These are phyloP conservation scores for Serinus canaria DNA, from an alignment of 2,113 vertebrate genomes.

Conservation along the genomic window DNA sequence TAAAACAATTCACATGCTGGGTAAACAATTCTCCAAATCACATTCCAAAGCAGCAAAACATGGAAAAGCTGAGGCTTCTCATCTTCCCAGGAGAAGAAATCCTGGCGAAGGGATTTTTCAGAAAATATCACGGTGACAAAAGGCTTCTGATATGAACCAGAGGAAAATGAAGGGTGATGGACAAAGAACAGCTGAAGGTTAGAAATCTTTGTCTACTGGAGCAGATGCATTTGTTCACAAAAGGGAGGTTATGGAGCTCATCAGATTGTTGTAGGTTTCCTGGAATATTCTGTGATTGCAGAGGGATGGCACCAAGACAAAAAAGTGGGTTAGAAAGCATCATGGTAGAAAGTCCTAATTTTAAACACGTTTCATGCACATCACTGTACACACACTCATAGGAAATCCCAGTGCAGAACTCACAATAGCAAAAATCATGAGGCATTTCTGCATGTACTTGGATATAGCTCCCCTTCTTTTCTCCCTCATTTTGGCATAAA, in stretches of 20 bases:
- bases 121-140: background rate
- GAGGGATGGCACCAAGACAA: background rate
- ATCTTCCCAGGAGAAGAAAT: too few relatives aligned
- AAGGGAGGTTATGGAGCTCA: background rate
- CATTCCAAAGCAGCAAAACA: too few relatives aligned
- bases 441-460: background rate
- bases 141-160: background rate
- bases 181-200: background rate
- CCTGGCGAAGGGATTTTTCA: too few relatives aligned
- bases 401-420: background rate
- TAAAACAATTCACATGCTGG: too few relatives aligned
- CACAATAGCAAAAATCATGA: background rate
- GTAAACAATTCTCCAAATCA: too few relatives aligned
- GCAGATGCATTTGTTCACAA: background rate
- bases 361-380: fast-evolving
- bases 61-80: too few relatives aligned
- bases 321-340: background rate
- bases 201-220: background rate
- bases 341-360: background rate
- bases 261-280: background rate
- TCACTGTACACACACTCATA: background rate
- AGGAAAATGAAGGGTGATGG: background rate
- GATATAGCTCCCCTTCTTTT: background rate
- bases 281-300: background rate
- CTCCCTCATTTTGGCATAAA: background rate